A percentile compares a stretch with the other conserved stretches of the same genome.
These are phyloP conservation scores for Erpobdella octoculata DNA, from an alignment of 2,888 invertebrate genomes.

Conservation along the genomic window DNA sequence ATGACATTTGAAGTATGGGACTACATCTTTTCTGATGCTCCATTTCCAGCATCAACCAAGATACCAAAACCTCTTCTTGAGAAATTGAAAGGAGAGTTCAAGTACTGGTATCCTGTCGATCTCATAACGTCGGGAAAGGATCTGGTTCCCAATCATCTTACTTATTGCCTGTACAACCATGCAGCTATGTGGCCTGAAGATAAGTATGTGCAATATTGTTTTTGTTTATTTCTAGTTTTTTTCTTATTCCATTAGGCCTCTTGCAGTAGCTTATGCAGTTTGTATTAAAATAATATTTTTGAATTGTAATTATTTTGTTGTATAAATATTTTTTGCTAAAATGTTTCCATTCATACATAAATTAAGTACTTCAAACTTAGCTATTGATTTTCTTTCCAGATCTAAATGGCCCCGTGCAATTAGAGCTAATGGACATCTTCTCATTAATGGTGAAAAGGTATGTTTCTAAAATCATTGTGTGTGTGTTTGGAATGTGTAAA, in stretches of 20 bases:
- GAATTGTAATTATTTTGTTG: background rate
- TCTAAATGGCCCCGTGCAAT: constrained; percentile 73
- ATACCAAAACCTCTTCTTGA: constrained; percentile 69
- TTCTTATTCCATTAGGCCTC: too few relatives aligned
- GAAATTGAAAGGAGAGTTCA: constrained; percentile 75
- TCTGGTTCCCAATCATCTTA: constrained; percentile 91
- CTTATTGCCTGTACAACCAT: constrained; percentile 90
- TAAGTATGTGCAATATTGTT: constrained; percentile 50
- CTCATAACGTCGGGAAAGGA: constrained; percentile 90
- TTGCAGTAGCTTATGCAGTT: too few relatives aligned
- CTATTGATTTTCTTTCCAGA: too few relatives aligned
- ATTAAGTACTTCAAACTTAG: too few relatives aligned
- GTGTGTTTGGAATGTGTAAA: too few relatives aligned
- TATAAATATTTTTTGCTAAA: background rate
- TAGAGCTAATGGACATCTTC: constrained; percentile 87
- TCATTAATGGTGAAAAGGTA: constrained; percentile 86
- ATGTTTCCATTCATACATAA: background rate
- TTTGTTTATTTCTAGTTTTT: too few relatives aligned
- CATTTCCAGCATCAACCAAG: constrained; percentile 59
- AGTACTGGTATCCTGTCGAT: constrained; percentile 95
- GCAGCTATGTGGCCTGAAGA: constrained; percentile 88
- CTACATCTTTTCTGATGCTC: constrained; percentile 67
- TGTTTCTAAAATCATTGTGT: too few relatives aligned
- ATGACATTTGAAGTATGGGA: constrained; percentile 93
- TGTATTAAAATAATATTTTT: too few relatives aligned